Evolutionary conservation across 2,797 vertebrate species (phyloP), one percentile per base, ranked within the genome.

Genomic region (Adrianichthys oophorus): DNA sequence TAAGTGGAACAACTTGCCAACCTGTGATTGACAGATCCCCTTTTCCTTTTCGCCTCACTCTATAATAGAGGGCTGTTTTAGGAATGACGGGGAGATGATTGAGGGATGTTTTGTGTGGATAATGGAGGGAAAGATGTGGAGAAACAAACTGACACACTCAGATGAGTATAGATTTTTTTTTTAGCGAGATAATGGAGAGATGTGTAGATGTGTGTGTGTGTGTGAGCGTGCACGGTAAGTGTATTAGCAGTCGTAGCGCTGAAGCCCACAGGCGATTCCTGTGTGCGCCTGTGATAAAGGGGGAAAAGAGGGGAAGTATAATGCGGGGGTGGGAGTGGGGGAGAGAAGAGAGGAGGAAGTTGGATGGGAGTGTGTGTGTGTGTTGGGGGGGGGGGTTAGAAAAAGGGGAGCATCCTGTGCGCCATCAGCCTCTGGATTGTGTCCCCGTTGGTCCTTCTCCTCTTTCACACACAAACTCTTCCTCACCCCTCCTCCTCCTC

Each of bases 261-360:
- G 80, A 83, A 74, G 84, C 90, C 92, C 89, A 85, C 79, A 73
- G 91, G 92, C 90, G 74, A 84, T 92, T 93, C 92, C 92, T 93
- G 91, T 93, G 91, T 92, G 90, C 87, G 90, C 84, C 83, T 82
- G 89, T 74, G 91, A 92, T 93, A 92, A 92, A 90, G 85, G 87
- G 45, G 85, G 65, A 79, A 79, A 86, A 80, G 82, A 81, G 88
- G 90, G 92, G 91, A 92, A 92, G 90, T 89, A 87, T 86, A 82
- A 76, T 43, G 45, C 58, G 65, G 16, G 10, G 45, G 23, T 26
- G 50, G 21, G 55, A 42, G 40, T 1, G 49, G 14, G 16, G 13
- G 45, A 7, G 44, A 42, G 40, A 32, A 52, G 65, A 57, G 49
- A 59, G 10, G 48, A 32, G 45, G 58, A 46, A 52, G 50, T 40